A percentile compares a stretch with the other conserved stretches of the same genome.
Evolutionary conservation across 2,113 vertebrate genomes (phyloP).

Genomic region (Otocyon megalotis): DNA sequence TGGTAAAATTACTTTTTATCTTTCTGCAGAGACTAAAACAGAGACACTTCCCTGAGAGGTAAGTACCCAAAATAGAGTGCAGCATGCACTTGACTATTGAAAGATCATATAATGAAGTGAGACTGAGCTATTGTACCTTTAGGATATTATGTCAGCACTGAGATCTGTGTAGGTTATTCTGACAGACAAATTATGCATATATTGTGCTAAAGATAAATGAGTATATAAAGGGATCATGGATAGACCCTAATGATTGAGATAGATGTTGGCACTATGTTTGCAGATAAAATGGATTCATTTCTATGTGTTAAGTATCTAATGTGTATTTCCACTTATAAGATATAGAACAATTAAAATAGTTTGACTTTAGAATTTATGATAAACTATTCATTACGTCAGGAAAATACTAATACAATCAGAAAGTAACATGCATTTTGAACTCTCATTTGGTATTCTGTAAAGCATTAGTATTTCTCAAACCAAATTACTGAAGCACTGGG

Average conservation of each 20-base stretch:
- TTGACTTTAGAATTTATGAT: conserved; percentile 28
- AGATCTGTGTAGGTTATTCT: conserved; percentile 51
- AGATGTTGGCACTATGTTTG: neutral
- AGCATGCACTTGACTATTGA: conserved; percentile 49
- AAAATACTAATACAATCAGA: conserved; percentile 35
- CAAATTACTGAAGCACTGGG: conserved; percentile 57
- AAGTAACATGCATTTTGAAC: conserved; percentile 34
- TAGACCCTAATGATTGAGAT: neutral
- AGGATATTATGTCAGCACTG: conserved; percentile 50
- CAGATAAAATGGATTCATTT: conserved; percentile 20
- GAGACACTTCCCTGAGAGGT: conserved; percentile 88
- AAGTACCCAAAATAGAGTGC: conserved; percentile 82
- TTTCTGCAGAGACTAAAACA: conserved; percentile 89
- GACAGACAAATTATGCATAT: conserved; percentile 27
- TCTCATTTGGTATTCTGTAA: conserved; percentile 56
- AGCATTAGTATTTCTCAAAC: conserved; percentile 61
- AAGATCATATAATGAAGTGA: conserved; percentile 51
- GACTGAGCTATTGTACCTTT: conserved; percentile 53
- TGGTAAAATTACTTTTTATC: conserved; percentile 85
- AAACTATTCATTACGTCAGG: conserved; percentile 38
- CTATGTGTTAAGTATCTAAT: neutral
- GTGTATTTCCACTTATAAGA: neutral
- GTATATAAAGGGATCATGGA: neutral
- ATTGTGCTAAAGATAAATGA: conserved; percentile 52
- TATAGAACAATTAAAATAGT: conserved; percentile 48